phyloP scores from a whole-genome alignment of 2,888 invertebrate genomes.

The Spatulosminthurus flaviceps region DNA sequence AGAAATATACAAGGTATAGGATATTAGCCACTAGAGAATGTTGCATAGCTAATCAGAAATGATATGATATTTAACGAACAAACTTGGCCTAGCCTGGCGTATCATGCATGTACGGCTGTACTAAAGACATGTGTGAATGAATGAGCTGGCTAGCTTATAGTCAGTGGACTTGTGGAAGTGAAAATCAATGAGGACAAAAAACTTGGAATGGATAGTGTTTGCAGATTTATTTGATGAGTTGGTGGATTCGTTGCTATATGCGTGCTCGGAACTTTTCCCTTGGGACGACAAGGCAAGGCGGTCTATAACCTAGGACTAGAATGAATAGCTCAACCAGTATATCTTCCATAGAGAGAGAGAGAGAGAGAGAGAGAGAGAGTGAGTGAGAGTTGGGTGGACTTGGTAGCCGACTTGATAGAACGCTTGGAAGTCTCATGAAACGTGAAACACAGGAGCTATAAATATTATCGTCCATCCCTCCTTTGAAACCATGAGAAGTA shows the following conservation, averaged over 20 bases:
- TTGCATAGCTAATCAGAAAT: not conserved
- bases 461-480: slow-evolving; percentile 17
- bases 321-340: slow-evolving; percentile 9
- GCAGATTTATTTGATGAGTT: slow-evolving; percentile 45
- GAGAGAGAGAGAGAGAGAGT: not conserved
- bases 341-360: too few relatives aligned
- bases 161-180: slow-evolving; percentile 7
- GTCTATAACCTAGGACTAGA: not conserved
- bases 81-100: not conserved
- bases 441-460: slow-evolving; percentile 17
- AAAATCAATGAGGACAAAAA: slow-evolving; percentile 38
- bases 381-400: not conserved
- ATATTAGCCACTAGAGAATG: too few relatives aligned
- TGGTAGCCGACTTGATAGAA: not conserved
- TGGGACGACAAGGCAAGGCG: not conserved
- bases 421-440: not conserved
- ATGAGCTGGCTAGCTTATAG: not conserved
- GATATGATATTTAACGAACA: not conserved
- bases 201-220: slow-evolving; percentile 35
- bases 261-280: not conserved
- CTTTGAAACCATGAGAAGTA: slow-evolving; percentile 22
- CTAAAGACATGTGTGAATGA: not conserved
- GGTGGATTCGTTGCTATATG: slow-evolving; percentile 3
- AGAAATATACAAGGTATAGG: too few relatives aligned
- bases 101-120: too few relatives aligned